phyloP scores from a whole-genome alignment of 2,113 vertebrate genomes.

The Phalacrocorax brasilianus region DNA sequence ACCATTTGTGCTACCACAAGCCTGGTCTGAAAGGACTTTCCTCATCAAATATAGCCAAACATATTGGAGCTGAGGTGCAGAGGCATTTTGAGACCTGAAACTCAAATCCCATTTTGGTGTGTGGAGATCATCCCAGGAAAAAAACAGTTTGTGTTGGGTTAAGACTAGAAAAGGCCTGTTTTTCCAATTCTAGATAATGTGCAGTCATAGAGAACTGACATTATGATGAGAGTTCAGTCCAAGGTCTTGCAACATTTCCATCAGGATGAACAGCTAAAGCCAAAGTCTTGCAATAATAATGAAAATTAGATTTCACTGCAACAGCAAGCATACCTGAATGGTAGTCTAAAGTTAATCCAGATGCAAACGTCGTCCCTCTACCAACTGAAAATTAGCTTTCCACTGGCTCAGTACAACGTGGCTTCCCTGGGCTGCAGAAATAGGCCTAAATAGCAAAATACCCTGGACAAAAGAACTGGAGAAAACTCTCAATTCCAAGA shows the following conservation, averaged over 20 bases:
- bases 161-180: conserved; percentile 5
- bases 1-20: neutral
- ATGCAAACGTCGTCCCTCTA: neutral
- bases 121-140: neutral
- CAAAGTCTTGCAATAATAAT: conserved; percentile 25
- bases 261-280: conserved; percentile 1
- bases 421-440: neutral
- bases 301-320: conserved; percentile 50
- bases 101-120: neutral
- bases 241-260: conserved; percentile 60
- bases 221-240: conserved; percentile 34
- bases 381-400: conserved; percentile 38
- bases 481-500: neutral
- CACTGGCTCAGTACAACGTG: neutral
- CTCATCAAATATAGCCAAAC: neutral
- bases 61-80: neutral
- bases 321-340: conserved; percentile 37
- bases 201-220: conserved; percentile 26
- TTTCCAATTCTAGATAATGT: neutral
- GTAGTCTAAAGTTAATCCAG: conserved; percentile 58
- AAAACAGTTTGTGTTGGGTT: neutral
- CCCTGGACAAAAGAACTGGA: conserved; percentile 9
- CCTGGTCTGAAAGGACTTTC: neutral
- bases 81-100: neutral
- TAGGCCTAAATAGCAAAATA: neutral